phyloP scores from a whole-genome alignment of 35 echinoderm and acorn worm genomes.

The Eucidaris tribuloides region DNA sequence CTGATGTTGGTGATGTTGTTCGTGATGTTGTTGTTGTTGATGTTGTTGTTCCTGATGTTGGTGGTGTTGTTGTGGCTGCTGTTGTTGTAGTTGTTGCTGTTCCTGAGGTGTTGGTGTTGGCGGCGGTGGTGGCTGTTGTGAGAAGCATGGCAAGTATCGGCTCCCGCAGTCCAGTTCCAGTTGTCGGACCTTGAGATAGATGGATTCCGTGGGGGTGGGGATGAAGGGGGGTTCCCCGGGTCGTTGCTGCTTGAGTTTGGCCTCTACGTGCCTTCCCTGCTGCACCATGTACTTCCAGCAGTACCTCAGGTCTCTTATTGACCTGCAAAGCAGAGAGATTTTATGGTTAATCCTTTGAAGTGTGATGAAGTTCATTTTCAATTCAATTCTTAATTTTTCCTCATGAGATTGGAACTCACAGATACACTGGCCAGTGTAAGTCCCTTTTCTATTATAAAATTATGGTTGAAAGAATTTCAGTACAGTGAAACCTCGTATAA shows the following conservation, averaged over 20 bases:
- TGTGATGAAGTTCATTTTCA: too few species aligned
- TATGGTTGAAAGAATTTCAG: too few species aligned
- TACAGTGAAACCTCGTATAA: too few species aligned
- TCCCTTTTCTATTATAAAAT: too few species aligned
- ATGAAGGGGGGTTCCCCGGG: slow-evolving; percentile 12
- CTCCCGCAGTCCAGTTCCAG: slow-evolving; percentile 21
- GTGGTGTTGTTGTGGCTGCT: neutral
- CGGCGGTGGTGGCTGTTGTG: neutral
- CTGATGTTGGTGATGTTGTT: neutral
- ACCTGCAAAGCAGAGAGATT: too few species aligned
- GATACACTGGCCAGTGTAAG: too few species aligned
- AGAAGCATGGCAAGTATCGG: slow-evolving; percentile 7
- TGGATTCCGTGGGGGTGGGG: neutral
- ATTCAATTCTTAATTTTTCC: too few species aligned
- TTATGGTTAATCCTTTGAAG: too few species aligned
- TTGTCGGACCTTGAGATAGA: slow-evolving; percentile 2
- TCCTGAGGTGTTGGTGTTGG: neutral
- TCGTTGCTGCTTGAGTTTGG: neutral
- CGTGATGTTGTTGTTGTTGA: neutral
- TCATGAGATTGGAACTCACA: too few species aligned
- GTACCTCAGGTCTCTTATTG: slow-evolving; percentile 9
- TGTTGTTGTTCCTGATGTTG: neutral
- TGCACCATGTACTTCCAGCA: slow-evolving; percentile 31
- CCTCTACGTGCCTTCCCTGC: slow-evolving; percentile 11
- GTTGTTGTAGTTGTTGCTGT: neutral